These are phyloP conservation scores for Chirona hameri DNA, from an alignment of 2,888 invertebrate species.

Conservation along the genomic window DNA sequence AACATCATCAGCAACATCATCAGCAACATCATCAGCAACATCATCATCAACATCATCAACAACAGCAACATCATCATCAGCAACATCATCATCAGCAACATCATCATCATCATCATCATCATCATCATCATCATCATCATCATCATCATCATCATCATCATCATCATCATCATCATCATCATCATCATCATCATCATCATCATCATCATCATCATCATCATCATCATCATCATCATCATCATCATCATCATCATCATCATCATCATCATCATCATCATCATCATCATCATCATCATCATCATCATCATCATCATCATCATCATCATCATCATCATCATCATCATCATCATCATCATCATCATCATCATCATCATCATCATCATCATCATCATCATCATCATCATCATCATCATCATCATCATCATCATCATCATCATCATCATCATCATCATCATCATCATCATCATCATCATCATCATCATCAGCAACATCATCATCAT, in stretches of 20 bases:
- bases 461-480: no score
- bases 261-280: slow-evolving; percentile 12
- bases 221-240: slow-evolving; percentile 22
- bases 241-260: slow-evolving; percentile 12
- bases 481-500: no score
- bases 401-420: slow-evolving; percentile 22
- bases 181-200: slow-evolving; percentile 22
- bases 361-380: slow-evolving; percentile 8
- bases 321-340: slow-evolving; percentile 22
- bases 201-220: slow-evolving; percentile 22
- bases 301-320: slow-evolving; percentile 22
- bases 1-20: no score
- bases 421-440: slow-evolving; percentile 22
- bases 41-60: no score
- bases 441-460: slow-evolving; percentile 22
- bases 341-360: slow-evolving; percentile 8
- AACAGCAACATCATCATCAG: no score
- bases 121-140: no score
- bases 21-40: no score
- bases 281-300: slow-evolving; percentile 22
- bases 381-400: slow-evolving; percentile 22
- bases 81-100: no score
- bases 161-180: slow-evolving; percentile 22
- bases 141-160: slow-evolving; percentile 22
- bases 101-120: no score